Evolutionary conservation across 2,797 vertebrate species (phyloP).

Genomic region (Microchirus variegatus): DNA sequence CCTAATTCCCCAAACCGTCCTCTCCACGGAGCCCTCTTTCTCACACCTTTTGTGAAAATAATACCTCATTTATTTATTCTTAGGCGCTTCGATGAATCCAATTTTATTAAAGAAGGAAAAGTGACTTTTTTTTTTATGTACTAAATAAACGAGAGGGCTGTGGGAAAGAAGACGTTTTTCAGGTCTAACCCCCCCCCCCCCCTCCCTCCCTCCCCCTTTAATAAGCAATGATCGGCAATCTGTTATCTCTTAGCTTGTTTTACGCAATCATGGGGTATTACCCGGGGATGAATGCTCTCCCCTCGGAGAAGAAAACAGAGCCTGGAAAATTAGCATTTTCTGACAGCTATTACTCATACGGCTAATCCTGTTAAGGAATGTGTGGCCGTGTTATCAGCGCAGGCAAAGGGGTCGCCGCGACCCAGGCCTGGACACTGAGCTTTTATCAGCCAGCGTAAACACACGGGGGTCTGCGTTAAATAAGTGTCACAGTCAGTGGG

Average conservation of each 20-base stretch:
- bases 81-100: conserved; percentile 5
- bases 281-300: conserved; percentile 60
- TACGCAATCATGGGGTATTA: conserved; percentile 59
- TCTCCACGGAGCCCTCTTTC: not conserved
- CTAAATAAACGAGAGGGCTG: conserved; percentile 23
- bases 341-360: conserved; percentile 74
- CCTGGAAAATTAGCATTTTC: conserved; percentile 73
- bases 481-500: conserved; percentile 74
- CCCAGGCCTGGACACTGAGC: conserved; percentile 63
- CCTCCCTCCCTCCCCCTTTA: conserved; percentile 40
- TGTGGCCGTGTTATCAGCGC: conserved; percentile 68
- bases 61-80: conserved; percentile 24
- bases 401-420: conserved; percentile 53
- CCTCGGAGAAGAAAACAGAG: conserved; percentile 61
- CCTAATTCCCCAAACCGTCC: not conserved
- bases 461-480: conserved; percentile 77
- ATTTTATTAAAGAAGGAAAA: conserved; percentile 2
- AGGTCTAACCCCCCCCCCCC: conserved; percentile 37
- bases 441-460: conserved; percentile 82
- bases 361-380: conserved; percentile 79
- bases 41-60: conserved; percentile 11
- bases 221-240: conserved; percentile 69
- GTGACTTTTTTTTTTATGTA: conserved; percentile 3
- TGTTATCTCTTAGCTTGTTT: conserved; percentile 65
- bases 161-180: conserved; percentile 20